Percentiles rank a stretch among this genome's conserved stretches.
Evolutionary conservation across 2,797 vertebrate genomes (phyloP).

Genomic region (Acipenser oxyrinchus): DNA sequence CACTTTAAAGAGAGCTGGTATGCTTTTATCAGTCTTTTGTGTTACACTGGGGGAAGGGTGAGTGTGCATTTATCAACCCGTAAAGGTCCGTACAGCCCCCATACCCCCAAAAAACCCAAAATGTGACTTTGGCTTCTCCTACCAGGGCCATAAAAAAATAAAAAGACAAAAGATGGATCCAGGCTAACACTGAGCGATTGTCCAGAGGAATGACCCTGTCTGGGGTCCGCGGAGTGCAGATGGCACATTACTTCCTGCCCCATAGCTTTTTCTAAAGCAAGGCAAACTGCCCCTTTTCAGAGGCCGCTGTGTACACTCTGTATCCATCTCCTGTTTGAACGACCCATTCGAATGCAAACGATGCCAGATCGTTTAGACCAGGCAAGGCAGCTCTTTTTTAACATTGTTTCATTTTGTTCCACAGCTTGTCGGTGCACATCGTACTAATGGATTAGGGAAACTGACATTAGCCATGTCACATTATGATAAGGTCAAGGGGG

Average conservation of each 20-base stretch:
- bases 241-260: constrained; percentile 53
- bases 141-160: constrained; percentile 42
- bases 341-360: constrained; percentile 33
- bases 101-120: background rate
- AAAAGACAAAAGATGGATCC: constrained; percentile 42
- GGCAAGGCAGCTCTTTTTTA: constrained; percentile 22
- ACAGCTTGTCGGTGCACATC: background rate
- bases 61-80: background rate
- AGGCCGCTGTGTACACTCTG: constrained; percentile 6
- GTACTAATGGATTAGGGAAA: background rate
- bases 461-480: too few species aligned
- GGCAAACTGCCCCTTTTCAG: constrained; percentile 13
- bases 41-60: background rate
- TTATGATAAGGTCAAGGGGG: too few species aligned
- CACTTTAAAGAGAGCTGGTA: too few species aligned
- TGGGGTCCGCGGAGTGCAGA: constrained; percentile 45
- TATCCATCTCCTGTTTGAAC: constrained; percentile 3
- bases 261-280: constrained; percentile 31
- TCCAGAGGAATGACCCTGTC: constrained; percentile 38
- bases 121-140: constrained; percentile 38
- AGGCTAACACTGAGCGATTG: background rate
- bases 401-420: background rate
- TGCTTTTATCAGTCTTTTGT: too few species aligned
- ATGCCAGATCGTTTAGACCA: constrained; percentile 16
- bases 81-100: background rate